Evolutionary conservation across 2,113 vertebrate genomes (phyloP), one percentile per base, ranked within the genome.

Genomic region (Halcyon malimbica): DNA sequence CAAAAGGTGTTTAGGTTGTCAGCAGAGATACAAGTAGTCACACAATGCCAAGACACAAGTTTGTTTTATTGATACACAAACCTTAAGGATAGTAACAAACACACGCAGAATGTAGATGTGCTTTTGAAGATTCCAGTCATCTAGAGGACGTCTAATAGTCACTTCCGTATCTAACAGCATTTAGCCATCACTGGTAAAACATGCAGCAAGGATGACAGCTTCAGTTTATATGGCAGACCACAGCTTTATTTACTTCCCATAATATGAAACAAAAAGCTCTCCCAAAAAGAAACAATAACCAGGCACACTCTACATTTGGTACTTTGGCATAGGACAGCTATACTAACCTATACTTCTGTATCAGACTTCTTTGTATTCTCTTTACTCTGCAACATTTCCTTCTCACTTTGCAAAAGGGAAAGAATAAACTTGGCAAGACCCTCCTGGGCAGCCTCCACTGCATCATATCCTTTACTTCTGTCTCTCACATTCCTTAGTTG

Each of bases 31-130:
- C 26, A 65, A 48, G 8, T 18, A 48, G 37, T 25, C 28, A 42
- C 4, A 3, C 8, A 44, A 51, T 35, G 29, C 14, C 17, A 89
- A 65, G 41, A 74, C 3, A 2, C 28, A 70, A 73, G 10, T n/a
- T 83, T 62, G 80, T 59, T 76, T 33, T 60, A 78, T 2, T n/a
- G 35, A 50, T 48, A 39, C 4, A 39, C 26, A 71, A 91, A 48
- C 8, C 15, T 41, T 31, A 64, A 82, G 17, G 7, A 21, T 14
- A 62, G 41, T 31, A 83, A 41, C 25, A 83, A 80, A 74, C 3
- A 54, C 3, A 7, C 2, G n/a, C 23, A 56, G 25, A 5, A 44
- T 1, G 2, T 17, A 67, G 39, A 51, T 6, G 3, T 17, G 11
- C 51, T 84, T 91, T 51, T 46, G 26, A 87, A 64, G 26, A 68